Base-by-base conservation (phyloP, 1,140 invertebrate species). In the Paralvinella palmiformis region DNA sequence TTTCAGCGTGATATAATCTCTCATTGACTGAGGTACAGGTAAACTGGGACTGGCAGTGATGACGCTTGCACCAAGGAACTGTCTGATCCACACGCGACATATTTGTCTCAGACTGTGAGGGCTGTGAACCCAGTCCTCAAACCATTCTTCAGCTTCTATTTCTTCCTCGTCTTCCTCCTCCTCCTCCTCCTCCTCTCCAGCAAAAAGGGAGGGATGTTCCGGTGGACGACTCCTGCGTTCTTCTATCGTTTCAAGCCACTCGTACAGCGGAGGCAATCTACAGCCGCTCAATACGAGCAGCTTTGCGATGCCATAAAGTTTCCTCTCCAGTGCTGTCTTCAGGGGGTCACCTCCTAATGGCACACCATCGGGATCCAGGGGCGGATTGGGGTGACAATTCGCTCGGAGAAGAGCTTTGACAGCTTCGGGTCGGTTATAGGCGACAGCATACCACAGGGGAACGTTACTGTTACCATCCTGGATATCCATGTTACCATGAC, bases 371-470 rank as follows among this genome's bases (percentile, higher is more conserved):
- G 17, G 24, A 33, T 31, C 7, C 3, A 22, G 17, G n/a, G 36
- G 32, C 36, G 59, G 69, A 45, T 74, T 71, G 0, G 71, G 69
- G 52, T 68, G 55, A 37, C 71, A 69, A 55, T 75, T 78, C 15
- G 70, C 68, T 32, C 68, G 63, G 1, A 78, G 68, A 5, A 76
- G 62, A 3, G 72, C 52, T 53, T 72, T 70, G 3, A 72, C 72
- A 13, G 73, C 73, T 27, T 71, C 65, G 52, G 61, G 57, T 29
- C 70, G 65, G 15, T 70, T 65, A 31, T 73, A 70, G 24, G 69
- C 67, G 17, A 75, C 66, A 7, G 76, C 75, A 50, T 74, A 74
- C 69, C 69, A 74, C 44, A 78, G 50, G 2, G 76, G 73, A 17
- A 70, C 71, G 0, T 62, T 63, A 5, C 62, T 48, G 33, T 69